phyloP scores from a whole-genome alignment of 2,113 vertebrate species.

The Hippocampus mohnikei region DNA sequence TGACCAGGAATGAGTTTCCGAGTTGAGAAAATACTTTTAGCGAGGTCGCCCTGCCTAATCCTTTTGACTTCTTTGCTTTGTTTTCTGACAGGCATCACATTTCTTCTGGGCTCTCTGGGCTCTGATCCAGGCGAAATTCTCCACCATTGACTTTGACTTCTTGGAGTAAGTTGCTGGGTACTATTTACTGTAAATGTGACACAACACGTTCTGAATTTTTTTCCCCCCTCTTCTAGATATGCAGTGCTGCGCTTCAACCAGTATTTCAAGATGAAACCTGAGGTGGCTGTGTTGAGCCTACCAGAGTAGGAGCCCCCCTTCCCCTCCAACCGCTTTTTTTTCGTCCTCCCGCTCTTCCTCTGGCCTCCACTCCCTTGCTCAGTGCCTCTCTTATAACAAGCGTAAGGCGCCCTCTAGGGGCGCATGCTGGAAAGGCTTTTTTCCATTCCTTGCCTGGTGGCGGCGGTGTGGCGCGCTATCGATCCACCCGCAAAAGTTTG shows the following conservation, averaged over 20 bases:
- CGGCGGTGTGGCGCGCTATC: background rate
- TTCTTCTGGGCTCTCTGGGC: conserved; percentile 99
- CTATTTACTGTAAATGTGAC: background rate
- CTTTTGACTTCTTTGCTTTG: background rate
- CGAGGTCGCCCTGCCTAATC: conserved; percentile 9
- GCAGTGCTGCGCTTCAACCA: conserved; percentile 93
- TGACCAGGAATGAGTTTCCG: too few relatives aligned
- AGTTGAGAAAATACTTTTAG: too few relatives aligned
- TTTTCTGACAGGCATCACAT: conserved; percentile 84
- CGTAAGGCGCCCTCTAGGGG: conserved; percentile 36
- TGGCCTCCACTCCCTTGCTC: conserved; percentile 39
- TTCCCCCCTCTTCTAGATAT: conserved; percentile 72
- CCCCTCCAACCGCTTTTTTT: conserved; percentile 1
- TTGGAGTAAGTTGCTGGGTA: conserved; percentile 78
- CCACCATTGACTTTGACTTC: conserved; percentile 97
- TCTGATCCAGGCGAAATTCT: conserved; percentile 95
- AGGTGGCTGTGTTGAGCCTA: conserved; percentile 79
- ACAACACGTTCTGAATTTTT: conserved; percentile 4
- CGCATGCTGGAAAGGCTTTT: conserved; percentile 26
- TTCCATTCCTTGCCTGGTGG: conserved; percentile 24
- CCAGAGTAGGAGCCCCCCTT: conserved; percentile 76
- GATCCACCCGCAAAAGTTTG: background rate
- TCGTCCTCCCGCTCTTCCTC: conserved; percentile 23
- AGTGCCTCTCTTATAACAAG: conserved; percentile 14
- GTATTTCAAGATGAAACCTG: conserved; percentile 96